Evolutionary conservation across 2,888 invertebrate genomes (phyloP), one percentile per base, ranked within the genome.

Genomic region (Notocelia uddmanniana): DNA sequence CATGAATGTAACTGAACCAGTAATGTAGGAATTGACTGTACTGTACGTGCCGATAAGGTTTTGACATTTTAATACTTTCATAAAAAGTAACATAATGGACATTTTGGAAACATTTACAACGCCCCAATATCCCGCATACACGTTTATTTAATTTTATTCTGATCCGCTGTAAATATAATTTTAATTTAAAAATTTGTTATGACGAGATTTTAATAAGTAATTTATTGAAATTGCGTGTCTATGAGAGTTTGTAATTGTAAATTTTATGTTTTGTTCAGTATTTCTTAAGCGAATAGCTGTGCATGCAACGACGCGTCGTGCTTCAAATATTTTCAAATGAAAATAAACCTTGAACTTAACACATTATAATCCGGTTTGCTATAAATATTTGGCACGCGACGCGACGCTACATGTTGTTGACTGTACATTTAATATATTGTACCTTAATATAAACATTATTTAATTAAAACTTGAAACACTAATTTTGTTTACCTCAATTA

Each of bases 221-320:
- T 85, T 87, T 88, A 85, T 79, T 84, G 78, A 83, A 83, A 78
- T 76, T 80, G 82, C 79, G 77, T 85, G 83, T 81, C 74, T 82
- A 84, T 81, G 81, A 84, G 83, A 83, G 87, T 89, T 90, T 89
- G 85, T 85, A 83, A 84, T 81, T 91, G 90, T 92, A 92, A 90
- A 92, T 91, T 92, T 89, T 92, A 92, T 92, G 87, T 92, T 92
- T 90, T 89, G 91, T 93, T 92, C 92, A 89, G 91, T 91, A 93
- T 91, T 92, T 86, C 85, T 81, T 92, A 92, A 91, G 91, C 85
- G 83, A 87, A 91, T 90, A 91, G 50, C 69, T 73, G 72, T 76
- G 73, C 73, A 71, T 70, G 64, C 64, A 70, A 70, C 70, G 58
- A 41, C 15, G 57, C 57, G 34, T 37, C 64, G 26, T 45, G 34